phyloP scores from a whole-genome alignment of 2,888 invertebrate genomes.

The Ichneumoninae sp. region DNA sequence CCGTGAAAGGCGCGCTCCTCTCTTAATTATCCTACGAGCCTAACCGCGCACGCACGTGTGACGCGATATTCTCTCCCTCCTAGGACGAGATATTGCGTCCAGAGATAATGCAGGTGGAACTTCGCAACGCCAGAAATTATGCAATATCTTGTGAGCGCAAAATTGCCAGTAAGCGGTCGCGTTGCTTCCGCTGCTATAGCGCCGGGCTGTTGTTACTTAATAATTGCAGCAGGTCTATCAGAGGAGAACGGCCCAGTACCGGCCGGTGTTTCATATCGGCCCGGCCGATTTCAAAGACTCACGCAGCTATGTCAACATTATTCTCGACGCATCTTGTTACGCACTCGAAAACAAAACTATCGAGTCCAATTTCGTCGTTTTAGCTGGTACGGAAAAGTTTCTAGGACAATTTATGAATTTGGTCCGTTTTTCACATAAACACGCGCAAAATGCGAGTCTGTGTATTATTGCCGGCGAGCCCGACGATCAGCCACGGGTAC shows the following conservation, averaged over 20 bases:
- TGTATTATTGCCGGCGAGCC: not conserved
- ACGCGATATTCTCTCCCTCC: not conserved
- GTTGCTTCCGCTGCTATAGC: not conserved
- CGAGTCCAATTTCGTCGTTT: not conserved
- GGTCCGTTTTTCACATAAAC: not conserved
- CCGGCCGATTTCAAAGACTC: not conserved
- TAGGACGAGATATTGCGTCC: not conserved
- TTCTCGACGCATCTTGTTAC: too few species aligned
- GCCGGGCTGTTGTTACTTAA: not conserved
- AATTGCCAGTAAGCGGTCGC: conserved; percentile 60
- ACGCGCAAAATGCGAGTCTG: not conserved
- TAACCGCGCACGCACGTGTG: conserved; percentile 3
- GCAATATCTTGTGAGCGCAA: conserved; percentile 46
- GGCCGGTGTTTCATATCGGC: too few species aligned
- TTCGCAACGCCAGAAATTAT: conserved; percentile 38
- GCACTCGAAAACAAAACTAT: not conserved
- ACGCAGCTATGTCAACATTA: too few species aligned
- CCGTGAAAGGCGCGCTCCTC: conserved; percentile 1
- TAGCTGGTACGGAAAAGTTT: too few species aligned
- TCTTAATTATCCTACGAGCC: conserved; percentile 36
- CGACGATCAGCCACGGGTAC: not conserved
- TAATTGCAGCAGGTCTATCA: not conserved
- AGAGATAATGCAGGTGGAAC: conserved; percentile 4
- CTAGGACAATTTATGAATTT: not conserved
- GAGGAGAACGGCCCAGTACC: not conserved